Evolutionary conservation across 1,140 invertebrate species (phyloP), one percentile per base, ranked within the genome.

Genomic region (Parasteatoda tepidariorum): DNA sequence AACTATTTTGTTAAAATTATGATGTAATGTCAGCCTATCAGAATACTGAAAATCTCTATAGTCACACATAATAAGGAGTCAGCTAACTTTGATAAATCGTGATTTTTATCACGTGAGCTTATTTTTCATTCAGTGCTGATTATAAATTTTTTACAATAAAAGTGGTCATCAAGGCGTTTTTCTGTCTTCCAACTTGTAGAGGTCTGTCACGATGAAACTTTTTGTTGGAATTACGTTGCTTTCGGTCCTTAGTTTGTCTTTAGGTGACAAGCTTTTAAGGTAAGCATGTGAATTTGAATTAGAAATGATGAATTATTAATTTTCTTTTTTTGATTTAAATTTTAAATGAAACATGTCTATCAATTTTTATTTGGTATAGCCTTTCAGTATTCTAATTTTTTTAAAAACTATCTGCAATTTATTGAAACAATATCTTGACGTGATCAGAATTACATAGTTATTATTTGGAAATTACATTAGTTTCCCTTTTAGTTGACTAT

Each of bases 151-250:
- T 48, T 9, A 18, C 18, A 48, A 48, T 48, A 48, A 48, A 48
- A 48, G 38, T 48, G 38, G 38, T 48, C 18, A 48, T 48, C 38
- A 9, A 41, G 18, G 18, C 38, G 1, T 18, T 13, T 18, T 18
- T 48, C 18, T 48, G 1, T 48, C 38, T 48, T 24, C 7, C n/a
- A 26, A 68, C 41, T 15, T 4, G 4, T 18, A 24, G 5, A 11
- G 22, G 48, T 6, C 15, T 24, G 31, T 61, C 71, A 34, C 71
- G 54, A 74, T 74, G 71, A 74, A 74, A 11, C 28, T 74, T 7
- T 61, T 61, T 7, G 2, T 74, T n/a, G 54, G 30, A 30, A 18
- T 74, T 55, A 55, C 71, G n/a, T 13, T 74, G n/a, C 26, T 71
- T 54, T 71, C 68, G 6, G n/a, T 74, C 13, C 3, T 74, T n/a